Evolutionary conservation across 2,797 vertebrate genomes (phyloP).

Genomic region (Sebastes itinus): DNA sequence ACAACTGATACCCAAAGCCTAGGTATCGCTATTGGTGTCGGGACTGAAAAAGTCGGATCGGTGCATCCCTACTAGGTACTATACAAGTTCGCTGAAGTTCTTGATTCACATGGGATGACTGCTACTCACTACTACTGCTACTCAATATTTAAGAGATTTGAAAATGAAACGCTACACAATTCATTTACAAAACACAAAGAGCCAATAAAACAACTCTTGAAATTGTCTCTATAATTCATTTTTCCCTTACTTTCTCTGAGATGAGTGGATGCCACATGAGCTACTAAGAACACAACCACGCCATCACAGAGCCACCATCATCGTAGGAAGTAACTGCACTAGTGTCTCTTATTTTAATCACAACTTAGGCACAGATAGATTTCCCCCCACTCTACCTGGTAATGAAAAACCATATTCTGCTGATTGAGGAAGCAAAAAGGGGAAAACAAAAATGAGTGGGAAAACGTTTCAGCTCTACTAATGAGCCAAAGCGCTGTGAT

Average conservation of each 20-base stretch:
- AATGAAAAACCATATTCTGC: conserved; percentile 66
- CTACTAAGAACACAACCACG: background rate
- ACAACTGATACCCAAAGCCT: no score
- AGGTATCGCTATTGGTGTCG: no score
- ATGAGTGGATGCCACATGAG: background rate
- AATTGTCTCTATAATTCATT: background rate
- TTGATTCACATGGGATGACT: background rate
- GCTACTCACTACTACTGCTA: background rate
- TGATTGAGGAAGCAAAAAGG: conserved; percentile 51
- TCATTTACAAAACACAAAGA: background rate
- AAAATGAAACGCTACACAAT: background rate
- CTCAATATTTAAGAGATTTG: background rate
- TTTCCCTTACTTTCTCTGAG: background rate
- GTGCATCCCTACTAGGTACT: background rate
- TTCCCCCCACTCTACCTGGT: conserved; percentile 50
- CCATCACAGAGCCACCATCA: background rate
- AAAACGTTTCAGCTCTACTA: conserved; percentile 4
- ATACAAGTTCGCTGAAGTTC: background rate
- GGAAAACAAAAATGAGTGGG: conserved; percentile 22
- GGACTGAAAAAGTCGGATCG: no score
- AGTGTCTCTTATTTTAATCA: background rate
- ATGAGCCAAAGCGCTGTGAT: conserved; percentile 41
- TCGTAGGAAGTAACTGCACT: background rate
- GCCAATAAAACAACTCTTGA: background rate
- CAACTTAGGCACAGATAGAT: background rate